phyloP scores from a whole-genome alignment of 2,797 vertebrate genomes.

The Lacerta bilineata region DNA sequence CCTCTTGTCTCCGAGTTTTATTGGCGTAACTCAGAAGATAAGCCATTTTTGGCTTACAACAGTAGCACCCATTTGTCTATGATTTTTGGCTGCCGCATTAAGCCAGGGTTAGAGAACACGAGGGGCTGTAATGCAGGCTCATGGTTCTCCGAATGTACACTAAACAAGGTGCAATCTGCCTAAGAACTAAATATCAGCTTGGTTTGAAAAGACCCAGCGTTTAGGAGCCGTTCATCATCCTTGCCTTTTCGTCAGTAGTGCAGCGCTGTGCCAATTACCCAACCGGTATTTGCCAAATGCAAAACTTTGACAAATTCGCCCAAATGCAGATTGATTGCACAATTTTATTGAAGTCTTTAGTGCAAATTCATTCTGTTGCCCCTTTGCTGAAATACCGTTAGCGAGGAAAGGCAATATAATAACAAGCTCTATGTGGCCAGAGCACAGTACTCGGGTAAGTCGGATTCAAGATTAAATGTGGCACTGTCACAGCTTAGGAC shows the following conservation, averaged over 20 bases:
- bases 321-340: constrained; percentile 12
- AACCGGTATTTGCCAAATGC: not conserved
- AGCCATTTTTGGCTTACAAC: too few relatives aligned
- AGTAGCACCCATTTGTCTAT: not conserved
- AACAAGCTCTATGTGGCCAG: not conserved
- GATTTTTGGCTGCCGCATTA: not conserved
- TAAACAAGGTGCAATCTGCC: not conserved
- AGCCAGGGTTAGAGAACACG: not conserved
- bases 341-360: constrained; percentile 14
- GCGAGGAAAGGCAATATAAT: not conserved
- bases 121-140: not conserved
- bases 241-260: not conserved
- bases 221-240: not conserved
- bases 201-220: not conserved
- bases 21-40: too few relatives aligned
- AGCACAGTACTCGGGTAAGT: not conserved
- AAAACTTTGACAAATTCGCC: constrained; percentile 8
- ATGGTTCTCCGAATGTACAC: constrained; percentile 11
- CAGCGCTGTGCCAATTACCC: rapidly evolving
- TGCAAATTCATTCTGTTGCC: constrained; percentile 29
- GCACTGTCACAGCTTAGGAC: rapidly evolving
- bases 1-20: too few relatives aligned
- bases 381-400: constrained; percentile 16
- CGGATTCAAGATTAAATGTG: constrained; percentile 14
- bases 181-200: not conserved